Evolutionary conservation across 2,113 vertebrate species (phyloP), one percentile per base, ranked within the genome.

Genomic region (Bubo bubo): DNA sequence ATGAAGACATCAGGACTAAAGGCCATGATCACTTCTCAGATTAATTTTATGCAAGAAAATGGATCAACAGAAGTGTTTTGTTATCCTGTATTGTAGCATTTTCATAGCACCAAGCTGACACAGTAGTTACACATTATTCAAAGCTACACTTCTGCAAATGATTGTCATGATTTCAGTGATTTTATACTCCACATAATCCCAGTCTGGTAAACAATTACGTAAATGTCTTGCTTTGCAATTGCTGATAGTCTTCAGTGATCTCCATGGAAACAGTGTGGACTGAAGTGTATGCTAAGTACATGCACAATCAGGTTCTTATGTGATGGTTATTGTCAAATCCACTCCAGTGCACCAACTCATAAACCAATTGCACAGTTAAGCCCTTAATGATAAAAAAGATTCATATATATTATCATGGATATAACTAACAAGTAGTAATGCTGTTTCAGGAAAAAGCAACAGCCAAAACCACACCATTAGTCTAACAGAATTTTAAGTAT

Each of bases 241-340:
- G 79, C 68, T 86, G 37, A 41, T 20, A 77, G 76, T 37, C 53
- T 91, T 68, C 93, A 37, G 66, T 50, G 62, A 95, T 89, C 72
- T 79, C 97, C 89, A 89, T 81, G 79, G 86, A 60, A 95, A 97
- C 73, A 34, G 39, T 30, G 68, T 37, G 66, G 73, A 91, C 80
- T 81, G 22, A 39, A 87, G 64, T 1, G 1, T 41, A 64, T 35
- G n/a, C 34, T 68, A 53, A 91, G 10, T 55, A 45, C n/a, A 45
- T 16, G 9, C 70, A 87, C 1, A 0, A 73, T 41, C 56, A 60
- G 27, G 68, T 74, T 91, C 80, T 70, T 66, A 35, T 9, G 27
- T 6, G 58, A 74, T 75, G 47, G 58, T 58, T 85, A 55, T 64
- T 82, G 45, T 76, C 66, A 76, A 79, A 93, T 39, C 60, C 66